Conservation (phyloP, 2,113 vertebrate genomes). For the Haliaeetus leucogaster region DNA sequence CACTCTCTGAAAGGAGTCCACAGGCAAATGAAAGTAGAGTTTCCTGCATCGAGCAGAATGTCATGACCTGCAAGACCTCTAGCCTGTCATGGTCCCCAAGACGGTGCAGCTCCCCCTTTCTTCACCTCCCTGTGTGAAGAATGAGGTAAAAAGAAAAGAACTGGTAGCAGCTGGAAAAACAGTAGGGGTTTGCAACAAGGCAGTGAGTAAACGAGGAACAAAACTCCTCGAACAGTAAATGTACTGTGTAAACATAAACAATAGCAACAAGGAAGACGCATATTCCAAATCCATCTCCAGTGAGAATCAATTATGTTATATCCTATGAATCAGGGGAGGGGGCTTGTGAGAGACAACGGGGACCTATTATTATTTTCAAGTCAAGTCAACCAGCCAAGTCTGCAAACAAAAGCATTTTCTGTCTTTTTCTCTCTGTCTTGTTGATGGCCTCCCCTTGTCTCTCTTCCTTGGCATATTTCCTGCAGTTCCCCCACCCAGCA, state of each 20-base stretch:
- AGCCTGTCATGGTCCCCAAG: neutral
- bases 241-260: constrained; percentile 53
- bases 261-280: constrained; percentile 9
- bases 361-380: constrained; percentile 51
- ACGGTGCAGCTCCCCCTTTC: neutral
- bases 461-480: constrained; percentile 39
- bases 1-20: neutral
- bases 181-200: neutral
- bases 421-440: constrained; percentile 17
- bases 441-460: constrained; percentile 17
- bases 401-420: constrained; percentile 57
- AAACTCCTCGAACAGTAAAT: constrained; percentile 27
- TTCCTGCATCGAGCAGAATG: neutral
- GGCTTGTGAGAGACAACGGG: neutral
- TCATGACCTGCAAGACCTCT: neutral
- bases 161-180: constrained; percentile 20
- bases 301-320: constrained; percentile 39
- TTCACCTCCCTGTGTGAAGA: neutral
- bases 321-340: neutral
- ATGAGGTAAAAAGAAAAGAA: constrained; percentile 1
- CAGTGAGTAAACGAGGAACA: neutral
- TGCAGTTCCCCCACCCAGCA: neutral
- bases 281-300: constrained; percentile 30
- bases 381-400: constrained; percentile 47
- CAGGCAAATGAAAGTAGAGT: neutral